phyloP scores from a whole-genome alignment of 2,113 vertebrate genomes.

The Lanius collurio region DNA sequence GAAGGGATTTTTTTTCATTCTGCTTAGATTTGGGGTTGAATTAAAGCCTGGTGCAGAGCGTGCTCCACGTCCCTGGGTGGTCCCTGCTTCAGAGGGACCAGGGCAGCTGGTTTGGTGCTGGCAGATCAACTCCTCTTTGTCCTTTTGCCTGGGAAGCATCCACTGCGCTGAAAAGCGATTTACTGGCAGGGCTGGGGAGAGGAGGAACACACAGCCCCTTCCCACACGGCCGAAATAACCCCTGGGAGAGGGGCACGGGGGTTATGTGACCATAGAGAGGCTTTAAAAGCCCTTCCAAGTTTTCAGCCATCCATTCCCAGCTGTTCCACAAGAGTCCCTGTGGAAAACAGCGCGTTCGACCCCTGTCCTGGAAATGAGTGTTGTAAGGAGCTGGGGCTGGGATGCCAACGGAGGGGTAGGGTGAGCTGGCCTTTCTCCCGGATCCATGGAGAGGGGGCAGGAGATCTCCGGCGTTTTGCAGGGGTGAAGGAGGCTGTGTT shows the following conservation, averaged over 20 bases:
- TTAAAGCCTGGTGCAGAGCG: background rate
- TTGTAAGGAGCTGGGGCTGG: background rate
- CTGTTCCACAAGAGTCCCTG: background rate
- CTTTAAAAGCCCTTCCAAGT: background rate
- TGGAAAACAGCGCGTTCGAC: background rate
- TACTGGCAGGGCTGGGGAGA: background rate
- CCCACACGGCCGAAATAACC: background rate
- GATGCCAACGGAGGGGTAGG: background rate
- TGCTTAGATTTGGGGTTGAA: background rate
- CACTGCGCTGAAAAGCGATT: background rate
- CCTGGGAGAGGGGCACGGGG: background rate
- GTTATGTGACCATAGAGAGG: background rate
- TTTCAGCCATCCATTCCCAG: conserved; percentile 11
- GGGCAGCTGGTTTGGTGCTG: conserved; percentile 48
- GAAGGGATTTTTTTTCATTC: background rate
- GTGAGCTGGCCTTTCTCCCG: conserved; percentile 8
- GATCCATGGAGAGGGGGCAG: rapidly evolving
- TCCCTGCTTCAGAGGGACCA: background rate
- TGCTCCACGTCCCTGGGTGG: background rate
- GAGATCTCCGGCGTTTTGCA: rapidly evolving
- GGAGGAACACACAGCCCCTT: background rate
- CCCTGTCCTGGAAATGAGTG: conserved; percentile 26
- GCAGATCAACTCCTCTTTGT: conserved; percentile 57
- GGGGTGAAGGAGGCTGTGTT: background rate
- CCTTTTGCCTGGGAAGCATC: conserved; percentile 39